Base-by-base conservation (phyloP, 2,113 vertebrate genomes). In the Bufo gargarizans region DNA sequence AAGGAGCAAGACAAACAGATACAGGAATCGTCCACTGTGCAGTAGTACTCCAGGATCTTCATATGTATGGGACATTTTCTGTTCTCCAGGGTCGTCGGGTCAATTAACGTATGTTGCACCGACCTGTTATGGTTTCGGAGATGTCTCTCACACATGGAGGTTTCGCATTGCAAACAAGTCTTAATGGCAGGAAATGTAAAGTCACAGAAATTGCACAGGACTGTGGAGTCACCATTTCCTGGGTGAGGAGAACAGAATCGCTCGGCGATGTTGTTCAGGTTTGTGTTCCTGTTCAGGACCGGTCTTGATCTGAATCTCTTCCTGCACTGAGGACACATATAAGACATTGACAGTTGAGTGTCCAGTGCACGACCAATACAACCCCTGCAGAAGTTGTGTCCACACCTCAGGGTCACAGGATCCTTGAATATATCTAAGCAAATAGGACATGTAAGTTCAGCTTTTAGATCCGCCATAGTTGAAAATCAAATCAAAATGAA, bases 91-190 rank as follows among this genome's bases (percentile, higher is more conserved):
- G 92, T 74, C 2, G 55, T 76, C 55, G 84, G 84, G 17, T 74
- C 53, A 5, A 20, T 10, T 17, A 85, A 47, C 2, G 58, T 71
- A 20, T 85, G 84, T 14, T 77, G 22, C 19, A 49, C 55, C 55
- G 84, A 85, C 53, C 59, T 59, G 84, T 50, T 61, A 45, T 96
- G 96, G 4, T 49, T 11, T 2, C 4, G 12, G 4, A 85, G 69
- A 22, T 85, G 84, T 13, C 14, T 43, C 12, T 49, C 71, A 16
- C 84, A 85, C 16, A 85, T 55, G 33, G 71, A 84, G 33, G 71
- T 20, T 19, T 85, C 84, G 10, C 84, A 85, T 3, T 20, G 53
- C 8, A 85, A 71, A 61, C 84, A 85, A 0, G 71, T 19, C 63
- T 86, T 86, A 86, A 12, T 43, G 17, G 84, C 72, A 11, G 55